Base-by-base conservation (phyloP, 2,888 invertebrate genomes). In the Drosophila cracens region DNA sequence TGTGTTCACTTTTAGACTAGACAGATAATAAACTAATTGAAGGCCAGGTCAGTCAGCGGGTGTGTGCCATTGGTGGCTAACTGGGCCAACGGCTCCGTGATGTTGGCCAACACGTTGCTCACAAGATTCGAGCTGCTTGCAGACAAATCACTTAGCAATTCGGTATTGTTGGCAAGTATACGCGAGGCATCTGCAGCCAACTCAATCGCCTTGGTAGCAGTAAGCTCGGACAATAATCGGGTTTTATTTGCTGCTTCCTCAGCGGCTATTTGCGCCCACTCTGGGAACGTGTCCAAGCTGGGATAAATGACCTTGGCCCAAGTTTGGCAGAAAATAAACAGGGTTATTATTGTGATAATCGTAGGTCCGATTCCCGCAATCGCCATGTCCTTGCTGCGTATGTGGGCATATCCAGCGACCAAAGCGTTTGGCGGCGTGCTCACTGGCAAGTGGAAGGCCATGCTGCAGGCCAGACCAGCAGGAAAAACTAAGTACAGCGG, bases 381-480 rank as follows among this genome's bases (percentile, higher is more conserved):
- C 0, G 96, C 95, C 95, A 97, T 97, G 87, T 97, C 96, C 70
- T 95, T 94, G 10, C 97, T 96, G 76, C 95, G 95, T 93, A 97
- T 97, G 84, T 96, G 95, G 3, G 96, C 96, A 16, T 97, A 96
- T 0, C 96, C 97, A 27, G 97, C 97, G 0, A 97, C 98, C 70
- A 99, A 97, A 5, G 99, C 98, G 93, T 99, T 99, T 21, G 98
- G 98, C 3, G 98, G 98, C 0, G 98, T 98, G 56, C 98, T 98
- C 18, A 98, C 98, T 0, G 98, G 98, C 93, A 99, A 94, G 94
- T 98, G 98, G 94, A 98, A 97, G 11, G 97, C 98, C 94, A 98
- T 98, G 62, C 98, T 98, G 92, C 98, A 97, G 29, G 97, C 96
- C 31, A 98, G 94, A 0, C 98, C 95, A 0, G 97, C 97, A 0